phyloP scores from a whole-genome alignment of 1,140 invertebrate genomes.

The Battus philenor region DNA sequence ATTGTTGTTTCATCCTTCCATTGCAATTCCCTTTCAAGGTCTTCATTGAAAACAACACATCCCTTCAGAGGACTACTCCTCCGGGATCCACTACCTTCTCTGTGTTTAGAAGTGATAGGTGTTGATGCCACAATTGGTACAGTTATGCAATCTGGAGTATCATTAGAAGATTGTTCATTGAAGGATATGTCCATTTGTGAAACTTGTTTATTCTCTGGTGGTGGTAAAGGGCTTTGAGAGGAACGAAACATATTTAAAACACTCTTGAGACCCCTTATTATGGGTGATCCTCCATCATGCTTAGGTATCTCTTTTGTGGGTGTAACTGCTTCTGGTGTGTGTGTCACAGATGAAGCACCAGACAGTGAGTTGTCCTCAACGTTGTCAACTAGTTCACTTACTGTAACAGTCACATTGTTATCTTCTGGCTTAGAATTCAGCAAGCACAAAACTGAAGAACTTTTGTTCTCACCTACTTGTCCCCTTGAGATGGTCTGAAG shows the following conservation, averaged over 20 bases:
- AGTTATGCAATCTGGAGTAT: background rate
- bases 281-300: constrained; percentile 47
- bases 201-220: constrained; percentile 17
- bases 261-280: constrained; percentile 60
- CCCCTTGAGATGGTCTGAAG: constrained; percentile 40
- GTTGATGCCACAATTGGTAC: constrained; percentile 40
- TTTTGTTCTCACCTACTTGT: constrained; percentile 32
- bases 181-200: constrained; percentile 10
- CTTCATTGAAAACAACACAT: constrained; percentile 57
- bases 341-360: constrained; percentile 46
- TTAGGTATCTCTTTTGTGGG: constrained; percentile 58
- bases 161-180: constrained; percentile 4
- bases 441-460: constrained; percentile 24
- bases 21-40: constrained; percentile 54
- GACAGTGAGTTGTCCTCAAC: constrained; percentile 52
- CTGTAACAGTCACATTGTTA: constrained; percentile 33
- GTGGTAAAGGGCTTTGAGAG: constrained; percentile 57
- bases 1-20: constrained; percentile 66
- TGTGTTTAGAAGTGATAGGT: constrained; percentile 35
- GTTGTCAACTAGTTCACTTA: constrained; percentile 30
- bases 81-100: constrained; percentile 33
- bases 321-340: constrained; percentile 59
- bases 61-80: constrained; percentile 54
- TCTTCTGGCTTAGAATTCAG: constrained; percentile 26
- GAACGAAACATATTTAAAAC: constrained; percentile 63